Evolutionary conservation across 2,888 invertebrate genomes (phyloP).

Genomic region (Trissolcus brochymenae): DNA sequence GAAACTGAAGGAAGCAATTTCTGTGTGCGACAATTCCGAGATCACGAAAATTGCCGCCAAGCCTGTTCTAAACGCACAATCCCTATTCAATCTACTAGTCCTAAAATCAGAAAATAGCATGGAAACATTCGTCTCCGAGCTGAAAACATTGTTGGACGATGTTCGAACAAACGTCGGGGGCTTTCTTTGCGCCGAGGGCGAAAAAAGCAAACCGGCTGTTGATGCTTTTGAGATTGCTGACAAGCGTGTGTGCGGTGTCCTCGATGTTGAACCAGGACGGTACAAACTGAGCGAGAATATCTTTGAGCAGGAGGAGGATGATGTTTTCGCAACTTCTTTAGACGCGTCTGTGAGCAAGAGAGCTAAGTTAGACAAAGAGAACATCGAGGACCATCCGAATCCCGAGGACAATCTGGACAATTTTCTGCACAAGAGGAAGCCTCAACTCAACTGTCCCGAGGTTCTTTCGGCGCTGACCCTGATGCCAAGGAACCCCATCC

Average conservation of each 20-base stretch:
- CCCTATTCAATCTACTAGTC: conserved; percentile 69
- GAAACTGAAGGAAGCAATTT: conserved; percentile 71
- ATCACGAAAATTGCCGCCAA: conserved; percentile 72
- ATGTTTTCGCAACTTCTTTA: conserved; percentile 56
- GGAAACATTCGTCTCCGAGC: conserved; percentile 67
- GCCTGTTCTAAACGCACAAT: conserved; percentile 70
- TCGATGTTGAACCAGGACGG: conserved; percentile 68
- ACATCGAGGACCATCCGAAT: conserved; percentile 63
- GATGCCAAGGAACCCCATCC: conserved; percentile 67
- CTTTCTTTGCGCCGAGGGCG: conserved; percentile 63
- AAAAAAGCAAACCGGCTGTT: conserved; percentile 51
- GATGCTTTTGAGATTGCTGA: conserved; percentile 67
- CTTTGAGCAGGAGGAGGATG: conserved; percentile 59
- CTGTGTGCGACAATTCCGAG: conserved; percentile 70
- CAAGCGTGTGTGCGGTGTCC: conserved; percentile 66
- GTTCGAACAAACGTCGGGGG: conserved; percentile 65
- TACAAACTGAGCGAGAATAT: conserved; percentile 67
- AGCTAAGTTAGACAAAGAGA: conserved; percentile 67
- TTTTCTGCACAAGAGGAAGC: conserved; percentile 66
- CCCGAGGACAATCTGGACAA: conserved; percentile 69
- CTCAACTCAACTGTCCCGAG: conserved; percentile 69
- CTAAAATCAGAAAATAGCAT: conserved; percentile 71
- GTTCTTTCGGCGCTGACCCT: conserved; percentile 72
- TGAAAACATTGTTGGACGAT: conserved; percentile 69
- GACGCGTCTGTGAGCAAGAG: conserved; percentile 64